These are phyloP conservation scores for Pogonocherus hispidulus DNA, from an alignment of 2,888 invertebrate genomes.

Conservation along the genomic window DNA sequence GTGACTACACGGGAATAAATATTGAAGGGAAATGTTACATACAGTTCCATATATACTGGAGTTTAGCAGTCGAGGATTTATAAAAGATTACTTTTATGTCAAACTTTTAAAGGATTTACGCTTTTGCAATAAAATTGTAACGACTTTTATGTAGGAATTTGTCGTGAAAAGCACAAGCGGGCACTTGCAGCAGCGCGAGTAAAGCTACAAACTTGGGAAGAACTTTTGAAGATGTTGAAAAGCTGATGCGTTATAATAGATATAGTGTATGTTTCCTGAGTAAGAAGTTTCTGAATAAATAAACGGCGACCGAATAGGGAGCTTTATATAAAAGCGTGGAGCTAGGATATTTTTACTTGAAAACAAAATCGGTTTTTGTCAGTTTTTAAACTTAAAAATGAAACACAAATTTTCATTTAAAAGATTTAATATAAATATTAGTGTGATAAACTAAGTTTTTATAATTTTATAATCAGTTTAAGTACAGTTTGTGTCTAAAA, in stretches of 20 bases:
- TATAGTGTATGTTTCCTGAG: slow-evolving; percentile 40
- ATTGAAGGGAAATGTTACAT: slow-evolving; percentile 47
- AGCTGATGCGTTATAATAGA: slow-evolving; percentile 48
- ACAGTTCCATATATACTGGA: slow-evolving; percentile 50
- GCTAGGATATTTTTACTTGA: neutral
- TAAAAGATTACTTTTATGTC: slow-evolving; percentile 57
- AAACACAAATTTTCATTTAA: too few species aligned
- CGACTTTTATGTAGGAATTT: slow-evolving; percentile 56
- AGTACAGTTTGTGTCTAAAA: too few species aligned
- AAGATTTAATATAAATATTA: too few species aligned
- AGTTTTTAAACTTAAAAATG: too few species aligned
- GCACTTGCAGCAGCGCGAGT: slow-evolving; percentile 45
- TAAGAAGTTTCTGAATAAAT: slow-evolving; percentile 42
- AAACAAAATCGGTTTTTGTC: too few species aligned
- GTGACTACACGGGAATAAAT: slow-evolving; percentile 53
- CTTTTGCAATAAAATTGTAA: slow-evolving; percentile 56
- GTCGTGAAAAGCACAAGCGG: slow-evolving; percentile 50
- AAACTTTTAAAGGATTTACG: slow-evolving; percentile 56
- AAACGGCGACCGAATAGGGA: slow-evolving; percentile 19
- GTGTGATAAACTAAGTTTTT: too few species aligned
- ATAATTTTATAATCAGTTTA: too few species aligned
- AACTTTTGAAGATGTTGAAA: slow-evolving; percentile 48
- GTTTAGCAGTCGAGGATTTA: slow-evolving; percentile 55
- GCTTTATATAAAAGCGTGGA: slow-evolving; percentile 9
- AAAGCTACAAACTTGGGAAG: slow-evolving; percentile 44